Percentiles rank a stretch among this genome's conserved stretches.
Evolutionary conservation across 2,113 vertebrate species (phyloP).

Genomic region (Bufo gargarizans): DNA sequence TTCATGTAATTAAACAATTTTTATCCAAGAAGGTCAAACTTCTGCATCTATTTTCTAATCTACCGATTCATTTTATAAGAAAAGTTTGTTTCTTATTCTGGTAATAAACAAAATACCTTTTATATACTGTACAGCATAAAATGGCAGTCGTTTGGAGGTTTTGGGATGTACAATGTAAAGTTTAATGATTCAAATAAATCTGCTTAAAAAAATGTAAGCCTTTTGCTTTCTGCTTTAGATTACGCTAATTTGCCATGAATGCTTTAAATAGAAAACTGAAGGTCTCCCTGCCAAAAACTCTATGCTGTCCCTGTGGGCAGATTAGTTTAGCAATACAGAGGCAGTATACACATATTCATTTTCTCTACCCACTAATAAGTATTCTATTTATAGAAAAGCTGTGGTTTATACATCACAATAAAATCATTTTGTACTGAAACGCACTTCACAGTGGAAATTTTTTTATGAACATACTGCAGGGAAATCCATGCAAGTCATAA

Average conservation of each 20-base stretch:
- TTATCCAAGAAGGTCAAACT: constrained; percentile 52
- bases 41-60: constrained; percentile 30
- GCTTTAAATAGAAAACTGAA: constrained; percentile 51
- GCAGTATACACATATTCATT: constrained; percentile 42
- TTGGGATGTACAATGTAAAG: constrained; percentile 31
- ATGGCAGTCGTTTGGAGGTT: background rate
- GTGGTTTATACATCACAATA: background rate
- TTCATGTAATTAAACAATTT: constrained; percentile 58
- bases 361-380: constrained; percentile 30
- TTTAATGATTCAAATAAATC: constrained; percentile 42
- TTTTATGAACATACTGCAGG: background rate
- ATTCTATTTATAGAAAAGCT: constrained; percentile 22
- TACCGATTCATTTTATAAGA: background rate
- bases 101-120: constrained; percentile 10
- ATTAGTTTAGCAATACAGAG: constrained; percentile 51
- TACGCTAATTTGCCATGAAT: constrained; percentile 54
- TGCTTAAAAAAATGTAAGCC: constrained; percentile 40
- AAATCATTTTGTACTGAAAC: background rate
- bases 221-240: constrained; percentile 49
- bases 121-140: background rate
- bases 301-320: constrained; percentile 33
- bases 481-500: background rate
- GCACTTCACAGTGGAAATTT: background rate
- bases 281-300: constrained; percentile 50
- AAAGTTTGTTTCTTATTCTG: constrained; percentile 23